Conservation (phyloP, 2,888 invertebrate species). For the Euproctis similis region DNA sequence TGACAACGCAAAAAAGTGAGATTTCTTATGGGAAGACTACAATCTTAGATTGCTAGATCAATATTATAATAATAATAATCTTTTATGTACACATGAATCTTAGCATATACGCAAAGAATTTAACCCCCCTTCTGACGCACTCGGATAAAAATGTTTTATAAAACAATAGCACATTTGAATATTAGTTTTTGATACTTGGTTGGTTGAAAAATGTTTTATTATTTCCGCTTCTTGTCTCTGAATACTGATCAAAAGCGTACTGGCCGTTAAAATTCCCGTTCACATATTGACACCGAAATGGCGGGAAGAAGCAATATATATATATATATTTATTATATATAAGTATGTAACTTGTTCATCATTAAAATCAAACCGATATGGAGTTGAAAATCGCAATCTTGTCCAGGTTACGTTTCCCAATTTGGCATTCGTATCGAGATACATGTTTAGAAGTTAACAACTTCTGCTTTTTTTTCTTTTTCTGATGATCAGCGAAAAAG, state of each 20-base stretch:
- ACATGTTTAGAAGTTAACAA: slow-evolving; percentile 62
- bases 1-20: too few relatives aligned
- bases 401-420: slow-evolving; percentile 38
- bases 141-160: too few relatives aligned
- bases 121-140: too few relatives aligned
- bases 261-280: slow-evolving; percentile 54
- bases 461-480: slow-evolving; percentile 53
- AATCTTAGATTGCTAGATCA: too few relatives aligned
- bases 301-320: slow-evolving; percentile 15
- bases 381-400: slow-evolving; percentile 35
- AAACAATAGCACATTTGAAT: slow-evolving; percentile 4
- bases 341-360: slow-evolving; percentile 14
- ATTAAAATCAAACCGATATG: slow-evolving; percentile 23
- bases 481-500: slow-evolving; percentile 39
- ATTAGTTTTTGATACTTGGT: slow-evolving; percentile 8
- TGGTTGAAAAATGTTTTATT: slow-evolving; percentile 36
- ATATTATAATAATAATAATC: too few relatives aligned
- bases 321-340: too few relatives aligned
- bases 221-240: slow-evolving; percentile 47
- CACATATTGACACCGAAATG: slow-evolving; percentile 21
- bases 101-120: too few relatives aligned
- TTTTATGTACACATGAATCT: too few relatives aligned
- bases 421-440: slow-evolving; percentile 59
- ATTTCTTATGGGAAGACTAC: too few relatives aligned
- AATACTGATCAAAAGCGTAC: slow-evolving; percentile 40